Base-by-base conservation (phyloP, 2,888 invertebrate species). In the Ashinkailepas kermadecensis region DNA sequence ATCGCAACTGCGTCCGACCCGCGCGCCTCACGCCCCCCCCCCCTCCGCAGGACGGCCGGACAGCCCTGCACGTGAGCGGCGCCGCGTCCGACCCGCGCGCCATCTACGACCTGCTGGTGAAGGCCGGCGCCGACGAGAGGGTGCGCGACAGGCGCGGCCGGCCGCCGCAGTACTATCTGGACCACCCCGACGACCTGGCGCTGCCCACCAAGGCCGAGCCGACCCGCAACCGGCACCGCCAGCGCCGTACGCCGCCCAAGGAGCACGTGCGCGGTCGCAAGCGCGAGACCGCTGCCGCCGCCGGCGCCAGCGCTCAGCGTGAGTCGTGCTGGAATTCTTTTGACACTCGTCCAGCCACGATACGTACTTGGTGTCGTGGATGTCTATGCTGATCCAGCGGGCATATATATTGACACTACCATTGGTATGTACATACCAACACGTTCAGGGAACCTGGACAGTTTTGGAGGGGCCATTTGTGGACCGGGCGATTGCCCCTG, bases 61-160 rank as follows among this genome's bases (percentile, higher is more conserved):
- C 94, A 18, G 92, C 95, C 1, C 89, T 96, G 59, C 96, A 96
- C 87, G 96, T 96, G 87, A 91, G 91, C 65, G 90, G 91, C 0
- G 90, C 90, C 82, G 89, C 91, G 85, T 89, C 88, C 84, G 90
- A 92, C 84, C 89, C 90, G 1, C 89, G 89, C 18, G 87, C 88
- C 9, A 89, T 91, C 84, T 92, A 92, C 89, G 90, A 91, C 85
- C 86, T 90, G 65, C 88, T 93, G 83, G 87, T 90, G 81, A 89
- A 89, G 81, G 90, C 90, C 54, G 92, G 92, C 67, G 91, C 91
- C 15, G 92, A 92, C 87, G 88, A 91, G 7, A 89, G 90, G 83
- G 87, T 89, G 59, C 87, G 90, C 82, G 74, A 74, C 56, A 11
- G n/a, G 74, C 74, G 74, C 21, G 74, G 74, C 4, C 18, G 74